phyloP scores from a whole-genome alignment of 2,113 vertebrate species.

The Salvelinus sp. region DNA sequence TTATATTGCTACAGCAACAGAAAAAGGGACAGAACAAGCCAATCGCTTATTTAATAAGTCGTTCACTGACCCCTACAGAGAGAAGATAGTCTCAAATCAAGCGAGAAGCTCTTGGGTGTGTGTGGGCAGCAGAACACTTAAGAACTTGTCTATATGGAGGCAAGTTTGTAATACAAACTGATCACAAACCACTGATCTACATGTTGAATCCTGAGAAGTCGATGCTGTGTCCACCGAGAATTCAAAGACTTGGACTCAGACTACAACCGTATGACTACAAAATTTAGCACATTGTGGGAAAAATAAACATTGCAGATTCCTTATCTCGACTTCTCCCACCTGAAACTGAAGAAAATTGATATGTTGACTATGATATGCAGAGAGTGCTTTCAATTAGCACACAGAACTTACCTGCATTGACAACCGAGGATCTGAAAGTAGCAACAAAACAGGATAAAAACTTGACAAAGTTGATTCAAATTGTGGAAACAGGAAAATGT shows the following conservation, averaged over 20 bases:
- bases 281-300: too few species aligned
- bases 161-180: constrained; percentile 24
- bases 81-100: constrained; percentile 19
- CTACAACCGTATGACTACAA: too few species aligned
- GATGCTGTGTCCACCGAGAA: neutral
- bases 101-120: constrained; percentile 15
- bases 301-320: constrained; percentile 2
- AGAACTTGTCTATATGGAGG: constrained; percentile 28
- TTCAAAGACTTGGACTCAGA: neutral
- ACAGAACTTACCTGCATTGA: too few species aligned
- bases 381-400: too few species aligned
- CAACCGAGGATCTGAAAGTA: too few species aligned
- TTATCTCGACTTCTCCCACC: neutral
- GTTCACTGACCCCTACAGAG: constrained; percentile 24
- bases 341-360: too few species aligned
- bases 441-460: too few species aligned
- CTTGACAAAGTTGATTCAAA: too few species aligned
- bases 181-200: constrained; percentile 20
- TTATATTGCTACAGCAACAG: constrained; percentile 24
- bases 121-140: constrained; percentile 27
- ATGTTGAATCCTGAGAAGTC: constrained; percentile 17
- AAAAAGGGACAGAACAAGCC: constrained; percentile 6
- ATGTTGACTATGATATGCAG: too few species aligned
- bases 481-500: too few species aligned
- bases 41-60: constrained; percentile 20